Evolutionary conservation across 23 tunicate genomes (phyloP).

Genomic region (Ascidia mentula): DNA sequence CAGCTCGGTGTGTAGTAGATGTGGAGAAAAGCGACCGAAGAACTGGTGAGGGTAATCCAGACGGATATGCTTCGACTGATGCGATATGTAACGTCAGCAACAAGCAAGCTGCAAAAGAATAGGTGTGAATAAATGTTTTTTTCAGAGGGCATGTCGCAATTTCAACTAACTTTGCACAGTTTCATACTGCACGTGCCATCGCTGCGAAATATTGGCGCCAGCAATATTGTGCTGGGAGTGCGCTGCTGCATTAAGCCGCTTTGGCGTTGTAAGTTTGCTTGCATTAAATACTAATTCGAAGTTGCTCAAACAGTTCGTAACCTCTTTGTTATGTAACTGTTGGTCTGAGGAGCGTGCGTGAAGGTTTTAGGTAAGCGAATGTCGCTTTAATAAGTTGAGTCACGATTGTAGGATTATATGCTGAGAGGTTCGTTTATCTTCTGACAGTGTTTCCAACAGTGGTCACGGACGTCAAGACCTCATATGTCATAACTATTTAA

Average conservation of each 20-base stretch:
- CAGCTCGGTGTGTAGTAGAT: not conserved
- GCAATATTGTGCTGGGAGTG: not conserved
- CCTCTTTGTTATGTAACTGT: constrained; percentile 5
- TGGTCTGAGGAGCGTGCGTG: not conserved
- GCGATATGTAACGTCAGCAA: not conserved
- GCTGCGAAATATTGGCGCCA: not conserved
- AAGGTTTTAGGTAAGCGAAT: not conserved
- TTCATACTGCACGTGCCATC: too few species aligned
- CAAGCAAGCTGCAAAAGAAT: not conserved
- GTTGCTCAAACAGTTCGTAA: too few species aligned
- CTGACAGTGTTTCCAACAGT: not conserved
- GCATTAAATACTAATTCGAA: too few species aligned
- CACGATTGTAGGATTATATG: constrained; percentile 7
- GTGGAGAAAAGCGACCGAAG: not conserved
- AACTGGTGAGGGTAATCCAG: not conserved
- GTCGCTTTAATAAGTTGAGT: not conserved
- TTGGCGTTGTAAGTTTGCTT: not conserved
- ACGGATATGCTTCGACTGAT: not conserved
- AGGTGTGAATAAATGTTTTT: too few species aligned
- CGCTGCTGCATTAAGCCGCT: not conserved
- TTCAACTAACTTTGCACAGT: too few species aligned
- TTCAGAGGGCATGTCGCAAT: too few species aligned
- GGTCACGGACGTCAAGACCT: not conserved
- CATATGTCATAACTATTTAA: not conserved
- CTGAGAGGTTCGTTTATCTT: constrained; percentile 1